Evolutionary conservation across 2,888 invertebrate species (phyloP).

Genomic region (Deilephila porcellus): DNA sequence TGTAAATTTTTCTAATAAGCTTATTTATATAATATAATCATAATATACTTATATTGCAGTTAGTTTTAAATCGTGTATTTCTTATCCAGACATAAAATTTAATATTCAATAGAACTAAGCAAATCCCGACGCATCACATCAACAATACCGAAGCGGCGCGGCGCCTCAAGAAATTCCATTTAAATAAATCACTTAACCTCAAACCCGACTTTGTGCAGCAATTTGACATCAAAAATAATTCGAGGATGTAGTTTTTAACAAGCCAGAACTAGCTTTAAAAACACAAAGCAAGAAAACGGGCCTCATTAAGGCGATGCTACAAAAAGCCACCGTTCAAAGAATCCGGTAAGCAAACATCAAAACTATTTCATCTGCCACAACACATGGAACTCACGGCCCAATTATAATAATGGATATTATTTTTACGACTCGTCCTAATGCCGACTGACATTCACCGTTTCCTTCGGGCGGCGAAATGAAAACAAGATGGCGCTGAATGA

Average conservation of each 20-base stretch:
- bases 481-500: slow-evolving; percentile 49
- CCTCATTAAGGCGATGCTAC: slow-evolving; percentile 31
- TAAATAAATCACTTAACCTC: slow-evolving; percentile 21
- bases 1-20: too few species aligned
- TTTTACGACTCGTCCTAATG: slow-evolving; percentile 66
- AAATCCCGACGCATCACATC: too few species aligned
- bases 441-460: slow-evolving; percentile 54
- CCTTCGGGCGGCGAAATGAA: slow-evolving; percentile 54
- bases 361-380: slow-evolving; percentile 58
- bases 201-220: not conserved
- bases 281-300: slow-evolving; percentile 32
- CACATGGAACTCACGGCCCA: slow-evolving; percentile 61
- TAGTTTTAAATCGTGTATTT: too few species aligned
- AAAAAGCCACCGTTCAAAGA: slow-evolving; percentile 37
- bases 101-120: too few species aligned
- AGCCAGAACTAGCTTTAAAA: slow-evolving; percentile 32
- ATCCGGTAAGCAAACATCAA: slow-evolving; percentile 54
- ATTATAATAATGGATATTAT: slow-evolving; percentile 79
- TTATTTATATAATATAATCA: too few species aligned
- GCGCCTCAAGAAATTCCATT: not conserved
- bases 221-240: slow-evolving; percentile 20
- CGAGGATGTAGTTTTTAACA: slow-evolving; percentile 28
- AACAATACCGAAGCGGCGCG: not conserved
- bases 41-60: too few species aligned
- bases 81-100: too few species aligned